Evolutionary conservation across 2,888 invertebrate species (phyloP), one percentile per base, ranked within the genome.

Genomic region (Linyphia triangularis): DNA sequence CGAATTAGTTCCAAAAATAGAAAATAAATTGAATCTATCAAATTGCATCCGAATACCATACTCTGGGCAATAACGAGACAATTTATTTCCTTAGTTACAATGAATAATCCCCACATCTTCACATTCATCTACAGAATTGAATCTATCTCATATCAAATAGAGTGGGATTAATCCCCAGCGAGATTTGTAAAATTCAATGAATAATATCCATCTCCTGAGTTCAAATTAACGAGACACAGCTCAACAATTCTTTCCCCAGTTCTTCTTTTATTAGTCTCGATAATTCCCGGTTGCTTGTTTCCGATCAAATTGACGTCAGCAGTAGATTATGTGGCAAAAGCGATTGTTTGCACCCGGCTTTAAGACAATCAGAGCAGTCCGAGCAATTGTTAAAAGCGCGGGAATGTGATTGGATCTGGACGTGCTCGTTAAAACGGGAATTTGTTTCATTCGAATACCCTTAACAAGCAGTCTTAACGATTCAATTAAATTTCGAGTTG

Each of bases 291-390:
- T 22, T 28, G 79, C 65, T 67, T 79, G 78, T 63, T 79, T 75
- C 30, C 78, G 65, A 79, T 65, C 65, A 79, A 79, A 79, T 79
- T 65, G 79, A 79, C 67, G 79, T 79, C 79, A 79, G 51, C 79
- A 67, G 67, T 51, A 16, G 51, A 65, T 79, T 67, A 10, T 16
- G 13, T 26, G n/a, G 9, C 37, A 69, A 40, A 43, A 10, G 43
- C 72, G 43, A 72, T 72, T 72, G 72, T 72, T 72, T 72, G 72
- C 69, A n/a, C 33, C 57, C 57, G 22, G 57, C 57, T 57, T 57
- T 26, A n/a, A 51, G 63, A 63, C 51, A 51, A 51, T 51, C 51
- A 70, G 70, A 69, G 33, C 37, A 69, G 33, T 37, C 67, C 28
- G 13, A 43, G 70, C 43, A 70, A 70, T 70, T 70, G 70, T n/a